A percentile compares a stretch with the other conserved stretches of the same genome.
phyloP scores from a whole-genome alignment of 2,888 invertebrate genomes.

The Hirtodrosophila confusa region DNA sequence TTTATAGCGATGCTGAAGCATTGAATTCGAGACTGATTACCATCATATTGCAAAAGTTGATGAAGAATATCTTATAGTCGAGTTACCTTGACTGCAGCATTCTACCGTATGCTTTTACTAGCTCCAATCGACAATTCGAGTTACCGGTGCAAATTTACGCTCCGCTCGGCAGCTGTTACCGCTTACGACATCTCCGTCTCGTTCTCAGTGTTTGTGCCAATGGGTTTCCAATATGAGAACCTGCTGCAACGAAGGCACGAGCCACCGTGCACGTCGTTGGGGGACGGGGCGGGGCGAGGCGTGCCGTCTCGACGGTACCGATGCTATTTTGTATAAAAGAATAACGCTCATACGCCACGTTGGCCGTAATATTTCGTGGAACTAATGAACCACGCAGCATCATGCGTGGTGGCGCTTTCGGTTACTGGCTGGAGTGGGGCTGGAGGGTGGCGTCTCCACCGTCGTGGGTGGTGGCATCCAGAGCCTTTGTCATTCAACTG shows the following conservation, averaged over 20 bases:
- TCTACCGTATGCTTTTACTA: conserved; percentile 1
- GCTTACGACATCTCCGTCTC: conserved; percentile 23
- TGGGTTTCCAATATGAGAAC: conserved; percentile 42
- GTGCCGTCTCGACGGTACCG: not conserved
- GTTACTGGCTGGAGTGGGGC: not conserved
- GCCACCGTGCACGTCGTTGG: too few relatives aligned
- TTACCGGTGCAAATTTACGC: conserved; percentile 39
- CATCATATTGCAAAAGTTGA: not conserved
- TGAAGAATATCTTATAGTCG: conserved; percentile 10
- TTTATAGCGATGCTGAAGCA: too few relatives aligned
- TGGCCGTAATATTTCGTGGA: conserved; percentile 63
- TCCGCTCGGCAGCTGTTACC: conserved; percentile 46
- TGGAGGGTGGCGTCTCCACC: not conserved
- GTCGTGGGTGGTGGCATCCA: not conserved
- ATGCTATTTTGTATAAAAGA: conserved; percentile 51
- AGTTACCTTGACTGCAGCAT: too few relatives aligned
- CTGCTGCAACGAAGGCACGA: conserved; percentile 10
- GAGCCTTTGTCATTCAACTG: conserved; percentile 34
- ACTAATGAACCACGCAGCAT: conserved; percentile 65
- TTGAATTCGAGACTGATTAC: too few relatives aligned
- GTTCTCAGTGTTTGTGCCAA: conserved; percentile 16
- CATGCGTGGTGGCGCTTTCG: conserved; percentile 48
- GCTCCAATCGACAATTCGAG: conserved; percentile 30
- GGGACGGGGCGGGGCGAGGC: too few relatives aligned
- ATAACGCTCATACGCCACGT: conserved; percentile 70